A percentile compares a stretch with the other conserved stretches of the same genome.
phyloP scores from a whole-genome alignment of 2,888 invertebrate species.

The Eretmocerus hayati region DNA sequence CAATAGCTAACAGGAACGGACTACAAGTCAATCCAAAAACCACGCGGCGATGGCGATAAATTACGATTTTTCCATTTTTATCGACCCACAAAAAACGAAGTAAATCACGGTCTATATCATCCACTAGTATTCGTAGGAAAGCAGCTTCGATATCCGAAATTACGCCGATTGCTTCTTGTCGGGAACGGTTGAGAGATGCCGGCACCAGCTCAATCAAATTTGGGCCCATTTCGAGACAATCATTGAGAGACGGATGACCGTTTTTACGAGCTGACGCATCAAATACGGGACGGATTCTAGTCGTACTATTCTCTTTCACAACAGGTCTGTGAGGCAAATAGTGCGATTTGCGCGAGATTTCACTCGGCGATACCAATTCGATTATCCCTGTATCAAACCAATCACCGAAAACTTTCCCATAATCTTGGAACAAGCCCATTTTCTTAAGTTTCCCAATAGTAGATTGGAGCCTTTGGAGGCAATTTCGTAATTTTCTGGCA shows the following conservation, averaged over 20 bases:
- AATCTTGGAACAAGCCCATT: not conserved
- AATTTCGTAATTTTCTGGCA: not conserved
- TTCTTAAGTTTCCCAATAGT: not conserved
- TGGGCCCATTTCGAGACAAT: constrained; percentile 23
- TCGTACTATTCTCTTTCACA: constrained; percentile 20
- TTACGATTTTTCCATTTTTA: constrained; percentile 4
- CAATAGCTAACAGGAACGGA: constrained; percentile 17
- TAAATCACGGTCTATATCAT: constrained; percentile 21
- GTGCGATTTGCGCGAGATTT: not conserved
- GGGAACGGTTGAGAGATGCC: constrained; percentile 17
- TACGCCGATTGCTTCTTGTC: constrained; percentile 18
- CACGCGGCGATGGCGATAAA: constrained; percentile 24
- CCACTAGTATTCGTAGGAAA: constrained; percentile 22
- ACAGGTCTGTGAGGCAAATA: constrained; percentile 22
- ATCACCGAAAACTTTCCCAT: not conserved
- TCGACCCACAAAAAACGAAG: constrained; percentile 27
- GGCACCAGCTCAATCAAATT: constrained; percentile 25
- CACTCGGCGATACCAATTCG: not conserved
- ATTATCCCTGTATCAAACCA: not conserved
- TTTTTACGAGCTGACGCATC: constrained; percentile 28
- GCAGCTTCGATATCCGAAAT: constrained; percentile 22
- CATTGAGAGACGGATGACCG: constrained; percentile 26
- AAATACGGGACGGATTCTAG: constrained; percentile 26
- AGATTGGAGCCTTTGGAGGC: not conserved
- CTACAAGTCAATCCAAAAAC: constrained; percentile 27